These are phyloP conservation scores for Corvus moneduloides DNA, from an alignment of 2,113 vertebrate genomes.

Conservation along the genomic window DNA sequence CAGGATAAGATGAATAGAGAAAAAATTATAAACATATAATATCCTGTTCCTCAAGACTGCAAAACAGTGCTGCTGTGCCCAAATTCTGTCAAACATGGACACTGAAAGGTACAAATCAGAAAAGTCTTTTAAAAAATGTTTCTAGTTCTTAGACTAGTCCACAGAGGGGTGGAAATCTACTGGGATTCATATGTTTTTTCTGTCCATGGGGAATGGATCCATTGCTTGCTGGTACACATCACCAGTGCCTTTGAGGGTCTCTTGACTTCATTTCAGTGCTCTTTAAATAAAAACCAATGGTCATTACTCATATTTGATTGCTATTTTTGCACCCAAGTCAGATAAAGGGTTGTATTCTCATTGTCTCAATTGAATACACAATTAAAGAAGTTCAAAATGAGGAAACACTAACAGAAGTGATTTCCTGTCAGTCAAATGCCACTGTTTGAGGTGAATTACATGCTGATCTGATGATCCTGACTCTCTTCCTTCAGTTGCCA, in stretches of 20 bases:
- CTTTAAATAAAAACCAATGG: not conserved
- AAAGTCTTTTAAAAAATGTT: not conserved
- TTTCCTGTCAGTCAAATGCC: not conserved
- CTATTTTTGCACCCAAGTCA: not conserved
- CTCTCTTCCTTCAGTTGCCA: not conserved
- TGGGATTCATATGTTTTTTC: not conserved
- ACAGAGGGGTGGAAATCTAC: not conserved
- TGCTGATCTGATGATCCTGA: not conserved
- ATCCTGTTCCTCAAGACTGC: not conserved
- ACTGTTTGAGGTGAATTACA: not conserved
- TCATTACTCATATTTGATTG: rapidly evolving
- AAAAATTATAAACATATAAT: not conserved
- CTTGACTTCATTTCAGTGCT: not conserved
- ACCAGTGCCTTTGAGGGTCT: not conserved
- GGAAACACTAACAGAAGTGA: not conserved
- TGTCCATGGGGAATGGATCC: not conserved
- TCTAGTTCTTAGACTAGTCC: not conserved
- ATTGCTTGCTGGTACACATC: not conserved
- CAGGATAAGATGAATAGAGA: not conserved
- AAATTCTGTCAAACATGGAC: not conserved
- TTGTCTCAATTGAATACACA: not conserved
- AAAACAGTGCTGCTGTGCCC: not conserved
- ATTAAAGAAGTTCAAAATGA: not conserved
- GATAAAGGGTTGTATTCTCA: not conserved
- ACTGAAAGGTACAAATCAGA: not conserved